Percentiles rank a stretch among this genome's conserved stretches.
phyloP scores from a whole-genome alignment of 2,888 invertebrate species.

The Dynastes grantii region DNA sequence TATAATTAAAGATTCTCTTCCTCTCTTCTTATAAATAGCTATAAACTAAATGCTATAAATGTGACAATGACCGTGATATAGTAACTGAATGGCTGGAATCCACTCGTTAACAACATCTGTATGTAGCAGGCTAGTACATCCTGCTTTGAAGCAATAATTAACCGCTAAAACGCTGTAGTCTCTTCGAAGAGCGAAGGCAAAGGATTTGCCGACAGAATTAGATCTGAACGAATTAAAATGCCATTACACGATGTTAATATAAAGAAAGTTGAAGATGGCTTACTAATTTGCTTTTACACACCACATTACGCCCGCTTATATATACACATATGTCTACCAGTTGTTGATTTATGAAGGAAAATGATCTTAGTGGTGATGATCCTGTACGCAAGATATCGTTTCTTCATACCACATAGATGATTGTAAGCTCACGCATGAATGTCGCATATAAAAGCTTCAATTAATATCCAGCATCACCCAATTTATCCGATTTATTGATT shows the following conservation, averaged over 20 bases:
- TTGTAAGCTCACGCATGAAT: no score
- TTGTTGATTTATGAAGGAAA: no score
- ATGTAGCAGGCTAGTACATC: neutral
- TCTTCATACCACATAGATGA: no score
- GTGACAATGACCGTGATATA: conserved; percentile 7
- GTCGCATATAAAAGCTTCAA: no score
- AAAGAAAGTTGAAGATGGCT: neutral
- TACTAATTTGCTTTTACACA: neutral
- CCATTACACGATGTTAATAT: neutral
- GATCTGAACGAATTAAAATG: conserved; percentile 5
- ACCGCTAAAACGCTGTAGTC: neutral
- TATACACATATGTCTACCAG: neutral
- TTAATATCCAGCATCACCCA: no score
- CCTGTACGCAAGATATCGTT: no score
- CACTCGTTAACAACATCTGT: neutral
- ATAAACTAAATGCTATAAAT: neutral
- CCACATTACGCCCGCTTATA: neutral
- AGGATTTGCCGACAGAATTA: conserved; percentile 33
- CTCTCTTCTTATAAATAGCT: no score
- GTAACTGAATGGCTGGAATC: neutral
- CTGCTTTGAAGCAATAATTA: conserved; percentile 13
- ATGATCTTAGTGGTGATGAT: no score
- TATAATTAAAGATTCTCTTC: neutral
- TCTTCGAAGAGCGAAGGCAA: neutral
- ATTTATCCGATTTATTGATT: no score